These are phyloP conservation scores for Pangasianodon gigas DNA, from an alignment of 2,113 vertebrate genomes.

Conservation along the genomic window DNA sequence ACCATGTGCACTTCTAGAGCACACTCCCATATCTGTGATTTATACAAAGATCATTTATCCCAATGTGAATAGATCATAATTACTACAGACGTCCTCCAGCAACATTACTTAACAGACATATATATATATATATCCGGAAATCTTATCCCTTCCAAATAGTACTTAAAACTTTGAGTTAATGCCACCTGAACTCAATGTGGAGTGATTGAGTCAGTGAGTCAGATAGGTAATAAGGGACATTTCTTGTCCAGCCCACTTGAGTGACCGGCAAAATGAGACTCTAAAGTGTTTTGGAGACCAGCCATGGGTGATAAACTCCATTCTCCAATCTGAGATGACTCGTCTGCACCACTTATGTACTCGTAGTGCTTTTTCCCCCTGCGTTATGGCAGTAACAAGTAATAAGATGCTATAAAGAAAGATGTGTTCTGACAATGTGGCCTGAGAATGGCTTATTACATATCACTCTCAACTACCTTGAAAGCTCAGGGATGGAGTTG, in stretches of 20 bases:
- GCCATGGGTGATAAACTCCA: background rate
- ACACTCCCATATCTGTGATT: background rate
- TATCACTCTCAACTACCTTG: background rate
- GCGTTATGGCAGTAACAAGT: background rate
- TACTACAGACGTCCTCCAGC: background rate
- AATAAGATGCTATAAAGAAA: background rate
- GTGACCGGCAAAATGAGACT: background rate
- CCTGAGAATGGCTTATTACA: background rate
- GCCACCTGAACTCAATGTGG: background rate
- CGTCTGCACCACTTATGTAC: background rate
- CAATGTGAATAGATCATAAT: background rate
- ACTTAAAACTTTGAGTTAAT: background rate
- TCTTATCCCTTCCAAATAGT: background rate
- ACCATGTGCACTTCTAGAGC: background rate
- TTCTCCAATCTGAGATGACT: background rate
- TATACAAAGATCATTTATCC: no score
- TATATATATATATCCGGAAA: background rate
- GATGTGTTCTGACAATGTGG: background rate
- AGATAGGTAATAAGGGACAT: background rate
- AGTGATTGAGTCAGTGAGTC: background rate
- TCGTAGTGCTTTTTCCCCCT: background rate
- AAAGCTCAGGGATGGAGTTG: background rate
- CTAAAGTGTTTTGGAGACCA: constrained; percentile 14
- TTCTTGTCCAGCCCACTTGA: background rate
- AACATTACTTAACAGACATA: background rate